Conservation (phyloP, 2,888 invertebrate genomes). For the Rotaria macrura region DNA sequence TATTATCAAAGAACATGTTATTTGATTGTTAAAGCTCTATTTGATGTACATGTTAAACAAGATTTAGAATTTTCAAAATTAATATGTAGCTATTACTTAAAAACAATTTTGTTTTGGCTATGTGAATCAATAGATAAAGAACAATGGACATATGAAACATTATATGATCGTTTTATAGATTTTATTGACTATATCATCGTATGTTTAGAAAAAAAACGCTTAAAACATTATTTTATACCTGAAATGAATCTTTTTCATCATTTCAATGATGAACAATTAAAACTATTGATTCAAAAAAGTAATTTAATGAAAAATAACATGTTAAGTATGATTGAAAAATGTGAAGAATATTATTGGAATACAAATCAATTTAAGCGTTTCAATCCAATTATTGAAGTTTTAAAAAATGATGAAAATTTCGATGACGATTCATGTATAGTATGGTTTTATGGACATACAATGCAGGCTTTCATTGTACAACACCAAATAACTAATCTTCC, state of each 20-base stretch:
- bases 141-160: neutral
- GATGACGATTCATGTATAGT: neutral
- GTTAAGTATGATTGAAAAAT: neutral
- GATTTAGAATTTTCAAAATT: neutral
- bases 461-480: neutral
- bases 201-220: neutral
- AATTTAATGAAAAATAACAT: neutral
- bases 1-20: neutral
- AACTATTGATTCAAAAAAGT: neutral
- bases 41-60: neutral
- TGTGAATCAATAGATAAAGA: neutral
- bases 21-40: neutral
- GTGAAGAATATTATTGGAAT: neutral
- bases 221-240: neutral
- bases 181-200: neutral
- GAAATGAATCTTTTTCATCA: neutral
- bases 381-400: neutral
- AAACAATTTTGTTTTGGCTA: neutral
- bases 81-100: neutral
- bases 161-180: neutral
- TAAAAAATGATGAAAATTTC: neutral
- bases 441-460: neutral
- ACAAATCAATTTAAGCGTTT: neutral
- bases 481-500: neutral
- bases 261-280: neutral